These are phyloP conservation scores for Eristalis intricaria DNA, from an alignment of 2,888 invertebrate species.

Conservation along the genomic window DNA sequence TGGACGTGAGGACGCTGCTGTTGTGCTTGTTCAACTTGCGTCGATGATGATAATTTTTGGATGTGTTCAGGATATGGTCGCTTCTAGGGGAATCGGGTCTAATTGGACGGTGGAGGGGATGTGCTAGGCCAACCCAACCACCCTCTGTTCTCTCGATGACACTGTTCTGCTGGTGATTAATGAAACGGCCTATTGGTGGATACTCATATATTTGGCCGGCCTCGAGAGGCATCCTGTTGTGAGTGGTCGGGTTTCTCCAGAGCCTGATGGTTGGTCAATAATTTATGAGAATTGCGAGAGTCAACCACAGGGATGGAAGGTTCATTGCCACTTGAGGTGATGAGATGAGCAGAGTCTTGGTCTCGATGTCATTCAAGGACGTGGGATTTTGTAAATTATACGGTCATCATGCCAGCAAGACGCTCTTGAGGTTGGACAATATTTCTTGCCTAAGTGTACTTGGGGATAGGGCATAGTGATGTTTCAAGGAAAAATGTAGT, in stretches of 20 bases:
- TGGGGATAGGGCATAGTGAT: no score
- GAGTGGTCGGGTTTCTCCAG: no score
- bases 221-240: neutral
- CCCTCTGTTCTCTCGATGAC: neutral
- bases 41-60: conserved; percentile 61
- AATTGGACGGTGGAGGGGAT: conserved; percentile 46
- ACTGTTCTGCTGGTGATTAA: conserved; percentile 43
- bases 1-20: neutral
- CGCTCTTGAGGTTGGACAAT: neutral
- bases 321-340: neutral
- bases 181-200: conserved; percentile 42
- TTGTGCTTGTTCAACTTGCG: conserved; percentile 42
- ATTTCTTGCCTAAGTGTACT: neutral
- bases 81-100: conserved; percentile 46
- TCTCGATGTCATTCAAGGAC: neutral
- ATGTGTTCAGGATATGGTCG: conserved; percentile 51
- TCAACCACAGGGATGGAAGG: neutral
- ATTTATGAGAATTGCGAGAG: neutral
- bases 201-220: neutral
- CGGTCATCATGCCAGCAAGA: neutral
- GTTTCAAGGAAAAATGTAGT: no score
- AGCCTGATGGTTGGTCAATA: neutral
- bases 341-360: neutral
- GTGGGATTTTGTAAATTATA: neutral
- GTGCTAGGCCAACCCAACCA: neutral